Conservation (phyloP, 2,113 vertebrate species). For the Heterotilapia buettikoferi region DNA sequence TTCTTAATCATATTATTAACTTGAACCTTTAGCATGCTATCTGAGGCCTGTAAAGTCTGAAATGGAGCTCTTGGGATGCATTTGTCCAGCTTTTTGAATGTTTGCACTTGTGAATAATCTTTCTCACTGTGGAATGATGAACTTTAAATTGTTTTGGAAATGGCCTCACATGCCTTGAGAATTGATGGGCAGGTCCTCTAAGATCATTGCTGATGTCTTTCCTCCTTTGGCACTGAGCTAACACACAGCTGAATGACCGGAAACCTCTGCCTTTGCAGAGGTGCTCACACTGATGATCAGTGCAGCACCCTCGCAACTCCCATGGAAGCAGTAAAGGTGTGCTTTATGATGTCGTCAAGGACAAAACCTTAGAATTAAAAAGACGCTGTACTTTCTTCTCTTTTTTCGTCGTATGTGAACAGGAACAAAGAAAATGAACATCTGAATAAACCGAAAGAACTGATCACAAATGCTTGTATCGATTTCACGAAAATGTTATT, state of each 20-base stretch:
- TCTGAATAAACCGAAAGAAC: background rate
- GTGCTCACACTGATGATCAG: fast-evolving
- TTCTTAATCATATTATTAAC: background rate
- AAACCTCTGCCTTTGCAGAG: background rate
- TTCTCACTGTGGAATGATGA: fast-evolving
- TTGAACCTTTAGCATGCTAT: background rate
- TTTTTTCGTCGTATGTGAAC: background rate
- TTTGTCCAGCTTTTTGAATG: background rate
- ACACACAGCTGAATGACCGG: background rate
- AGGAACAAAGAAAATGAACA: background rate
- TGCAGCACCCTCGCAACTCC: background rate
- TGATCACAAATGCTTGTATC: background rate
- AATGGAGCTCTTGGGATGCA: background rate
- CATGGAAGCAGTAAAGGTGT: background rate
- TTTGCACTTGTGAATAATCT: background rate
- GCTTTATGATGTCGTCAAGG: background rate
- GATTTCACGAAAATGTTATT: background rate
- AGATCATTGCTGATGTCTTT: background rate
- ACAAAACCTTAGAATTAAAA: background rate
- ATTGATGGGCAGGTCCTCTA: background rate
- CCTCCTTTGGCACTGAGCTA: background rate
- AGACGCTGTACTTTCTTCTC: fast-evolving
- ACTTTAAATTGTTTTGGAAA: background rate
- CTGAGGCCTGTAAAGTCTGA: fast-evolving
- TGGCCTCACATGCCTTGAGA: background rate